Conservation (phyloP, 2,888 invertebrate species). For the Morpho deidamia region DNA sequence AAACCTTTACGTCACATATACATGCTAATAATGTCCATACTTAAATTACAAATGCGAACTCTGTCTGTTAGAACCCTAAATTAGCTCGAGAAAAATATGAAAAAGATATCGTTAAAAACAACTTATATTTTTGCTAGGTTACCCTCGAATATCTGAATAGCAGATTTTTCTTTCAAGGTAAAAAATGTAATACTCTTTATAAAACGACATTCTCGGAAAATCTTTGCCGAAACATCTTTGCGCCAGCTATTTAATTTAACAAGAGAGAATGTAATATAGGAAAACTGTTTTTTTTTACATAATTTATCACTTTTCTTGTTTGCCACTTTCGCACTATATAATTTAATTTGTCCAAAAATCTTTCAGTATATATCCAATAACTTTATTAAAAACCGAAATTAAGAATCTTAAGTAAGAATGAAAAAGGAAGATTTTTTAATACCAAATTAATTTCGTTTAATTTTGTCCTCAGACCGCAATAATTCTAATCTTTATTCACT, state of each 20-base stretch:
- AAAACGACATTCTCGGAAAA: conserved; percentile 9
- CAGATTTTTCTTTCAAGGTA: conserved; percentile 13
- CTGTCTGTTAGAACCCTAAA: conserved; percentile 4
- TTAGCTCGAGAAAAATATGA: conserved; percentile 9
- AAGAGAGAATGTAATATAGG: neutral
- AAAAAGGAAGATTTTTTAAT: no score
- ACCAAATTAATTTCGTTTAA: no score
- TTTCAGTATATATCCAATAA: no score
- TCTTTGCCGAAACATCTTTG: conserved; percentile 6
- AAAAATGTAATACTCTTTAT: conserved; percentile 16
- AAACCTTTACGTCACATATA: neutral
- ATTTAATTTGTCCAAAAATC: no score
- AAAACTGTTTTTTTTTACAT: neutral
- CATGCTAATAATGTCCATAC: no score
- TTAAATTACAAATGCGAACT: no score
- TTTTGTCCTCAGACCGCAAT: no score
- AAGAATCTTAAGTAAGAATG: no score
- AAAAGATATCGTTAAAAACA: conserved; percentile 7
- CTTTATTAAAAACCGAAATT: no score
- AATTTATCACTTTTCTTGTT: no score
- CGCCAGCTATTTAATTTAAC: conserved; percentile 4
- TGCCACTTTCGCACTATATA: no score
- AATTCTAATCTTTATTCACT: no score
- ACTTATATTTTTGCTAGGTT: conserved; percentile 21
- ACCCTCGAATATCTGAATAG: conserved; percentile 17